Evolutionary conservation across 1,140 invertebrate species (phyloP).

Genomic region (Megalopta genalis): DNA sequence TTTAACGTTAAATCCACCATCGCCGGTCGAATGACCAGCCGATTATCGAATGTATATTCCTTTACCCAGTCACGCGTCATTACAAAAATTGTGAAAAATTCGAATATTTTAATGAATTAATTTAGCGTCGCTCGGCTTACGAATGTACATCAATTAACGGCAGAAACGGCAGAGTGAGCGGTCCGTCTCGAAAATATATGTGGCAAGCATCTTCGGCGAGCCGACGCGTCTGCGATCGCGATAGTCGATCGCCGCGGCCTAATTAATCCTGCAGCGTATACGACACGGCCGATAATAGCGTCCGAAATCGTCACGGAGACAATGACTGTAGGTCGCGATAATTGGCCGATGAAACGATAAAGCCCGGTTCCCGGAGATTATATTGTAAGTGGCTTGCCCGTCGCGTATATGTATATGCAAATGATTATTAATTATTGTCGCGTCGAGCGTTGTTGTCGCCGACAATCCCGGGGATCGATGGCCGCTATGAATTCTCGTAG

Average conservation of each 20-base stretch:
- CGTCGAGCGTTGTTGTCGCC: slow-evolving; percentile 57
- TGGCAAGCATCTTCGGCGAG: too few relatives aligned
- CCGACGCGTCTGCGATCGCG: too few relatives aligned
- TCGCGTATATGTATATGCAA: slow-evolving; percentile 51
- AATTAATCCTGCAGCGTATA: neutral
- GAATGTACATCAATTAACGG: too few relatives aligned
- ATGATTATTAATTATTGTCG: slow-evolving; percentile 65
- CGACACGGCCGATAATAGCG: neutral
- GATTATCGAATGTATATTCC: too few relatives aligned
- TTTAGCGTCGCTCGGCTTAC: too few relatives aligned
- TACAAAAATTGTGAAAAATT: too few relatives aligned
- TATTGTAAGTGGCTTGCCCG: slow-evolving; percentile 47
- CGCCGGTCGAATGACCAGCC: too few relatives aligned
- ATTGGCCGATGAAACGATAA: slow-evolving; percentile 54
- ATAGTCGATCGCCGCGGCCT: neutral
- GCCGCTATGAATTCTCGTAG: slow-evolving; percentile 30
- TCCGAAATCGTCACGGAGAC: slow-evolving; percentile 15
- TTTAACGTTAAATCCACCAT: too few relatives aligned
- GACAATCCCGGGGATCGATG: slow-evolving; percentile 42
- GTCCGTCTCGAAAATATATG: too few relatives aligned
- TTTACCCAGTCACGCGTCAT: too few relatives aligned
- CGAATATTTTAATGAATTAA: too few relatives aligned
- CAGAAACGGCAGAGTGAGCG: too few relatives aligned
- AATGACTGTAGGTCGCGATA: slow-evolving; percentile 30
- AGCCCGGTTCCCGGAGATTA: slow-evolving; percentile 32